Percentiles rank a stretch among this genome's conserved stretches.
Conservation (phyloP, 37 sponge, comb jelly and placozoan species). For the Chondrilla cf. caribensis region DNA sequence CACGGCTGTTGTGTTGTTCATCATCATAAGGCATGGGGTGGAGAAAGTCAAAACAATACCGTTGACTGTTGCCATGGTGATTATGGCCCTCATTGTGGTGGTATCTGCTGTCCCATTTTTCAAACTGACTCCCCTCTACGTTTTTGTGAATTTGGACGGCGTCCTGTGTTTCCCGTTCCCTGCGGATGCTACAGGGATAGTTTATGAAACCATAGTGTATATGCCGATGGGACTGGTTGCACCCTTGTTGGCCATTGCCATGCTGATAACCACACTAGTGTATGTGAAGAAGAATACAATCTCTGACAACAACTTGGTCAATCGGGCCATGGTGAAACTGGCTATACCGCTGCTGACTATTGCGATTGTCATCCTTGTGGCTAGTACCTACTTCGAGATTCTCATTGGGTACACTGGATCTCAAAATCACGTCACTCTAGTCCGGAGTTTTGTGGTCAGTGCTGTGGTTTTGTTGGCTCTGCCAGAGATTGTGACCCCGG, state of each 20-base stretch:
- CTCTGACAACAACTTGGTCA: not conserved
- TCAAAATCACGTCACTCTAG: not conserved
- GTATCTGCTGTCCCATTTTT: not conserved
- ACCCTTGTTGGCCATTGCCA: not conserved
- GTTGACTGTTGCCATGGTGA: not conserved
- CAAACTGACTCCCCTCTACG: not conserved
- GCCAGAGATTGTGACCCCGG: not conserved
- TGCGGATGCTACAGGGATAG: not conserved
- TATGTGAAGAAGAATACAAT: not conserved
- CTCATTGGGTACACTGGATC: not conserved
- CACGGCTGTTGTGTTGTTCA: not conserved
- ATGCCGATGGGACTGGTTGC: not conserved
- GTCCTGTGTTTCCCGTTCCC: not conserved
- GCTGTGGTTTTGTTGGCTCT: not conserved
- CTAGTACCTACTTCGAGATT: not conserved
- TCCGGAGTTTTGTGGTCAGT: not conserved
- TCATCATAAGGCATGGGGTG: not conserved
- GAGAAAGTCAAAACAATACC: not conserved
- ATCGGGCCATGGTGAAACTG: not conserved
- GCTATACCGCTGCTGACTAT: not conserved
- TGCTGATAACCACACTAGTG: not conserved
- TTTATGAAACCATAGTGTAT: not conserved
- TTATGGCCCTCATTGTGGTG: not conserved
- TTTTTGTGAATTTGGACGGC: not conserved
- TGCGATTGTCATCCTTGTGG: not conserved